Base-by-base conservation (phyloP, 2,113 vertebrate genomes). In the Trichomycterus rosablanca region DNA sequence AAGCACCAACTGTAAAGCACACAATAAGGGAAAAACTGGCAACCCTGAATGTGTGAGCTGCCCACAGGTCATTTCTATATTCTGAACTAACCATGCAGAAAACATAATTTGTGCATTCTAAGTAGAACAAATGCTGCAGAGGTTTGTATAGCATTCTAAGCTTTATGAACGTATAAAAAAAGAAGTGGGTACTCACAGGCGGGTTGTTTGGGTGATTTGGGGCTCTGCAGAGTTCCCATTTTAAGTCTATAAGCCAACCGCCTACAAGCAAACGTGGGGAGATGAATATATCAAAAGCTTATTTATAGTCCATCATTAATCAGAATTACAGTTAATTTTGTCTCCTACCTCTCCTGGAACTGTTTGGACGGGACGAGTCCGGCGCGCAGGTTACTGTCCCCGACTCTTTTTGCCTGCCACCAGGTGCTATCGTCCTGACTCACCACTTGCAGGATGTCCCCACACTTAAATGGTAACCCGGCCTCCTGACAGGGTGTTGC, bases 401-500 rank as follows among this genome's bases (percentile, higher is more conserved):
- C 93, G 7, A 97, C 87, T 1, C 89, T 84, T 62, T 96, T 97
- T 57, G 94, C 95, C 78, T 98, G 95, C 95, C 95, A 97, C 94
- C 95, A 98, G 0, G 92, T 97, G 35, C 84, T 80, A 61, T 98
- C 95, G 0, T 95, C 94, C 43, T 93, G 95, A 70, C 90, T 95
- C 20, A 98, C 94, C 3, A 98, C 92, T 72, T 97, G 94, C 48
- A 98, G 87, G 70, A 98, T 77, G 28, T 97, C 93, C 1, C 92
- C 81, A 0, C 87, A 84, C 37, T 91, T 91, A 66, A 98, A 98
- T 0, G 94, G 92, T 73, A 98, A 86, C 14, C 95, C 95, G 0
- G 94, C 94, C 66, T 98, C 95, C 74, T 96, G 93, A 76, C 94
- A 97, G 10, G 95, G 95, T 1, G 95, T 97, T 66, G 94, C 94